These are phyloP conservation scores for Drosophila multiciliata DNA, from an alignment of 2,888 invertebrate genomes.

Conservation along the genomic window DNA sequence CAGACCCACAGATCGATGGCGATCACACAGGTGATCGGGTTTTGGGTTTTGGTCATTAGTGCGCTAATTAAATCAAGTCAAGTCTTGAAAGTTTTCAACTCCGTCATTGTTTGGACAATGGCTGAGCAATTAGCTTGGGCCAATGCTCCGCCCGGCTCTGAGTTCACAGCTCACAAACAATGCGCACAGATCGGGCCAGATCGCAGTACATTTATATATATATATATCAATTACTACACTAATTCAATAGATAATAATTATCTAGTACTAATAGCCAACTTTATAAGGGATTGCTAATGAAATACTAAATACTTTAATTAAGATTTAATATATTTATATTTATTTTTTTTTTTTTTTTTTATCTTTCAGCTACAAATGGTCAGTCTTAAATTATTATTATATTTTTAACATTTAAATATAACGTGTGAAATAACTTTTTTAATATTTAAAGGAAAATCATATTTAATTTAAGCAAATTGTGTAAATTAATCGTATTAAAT, in stretches of 20 bases:
- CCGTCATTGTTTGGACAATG: slow-evolving; percentile 76
- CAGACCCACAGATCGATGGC: slow-evolving; percentile 37
- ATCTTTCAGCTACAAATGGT: too few species aligned
- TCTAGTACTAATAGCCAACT: not conserved
- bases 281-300: not conserved
- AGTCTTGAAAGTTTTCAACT: slow-evolving; percentile 55
- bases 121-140: slow-evolving; percentile 70
- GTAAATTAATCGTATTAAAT: not conserved
- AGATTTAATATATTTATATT: not conserved
- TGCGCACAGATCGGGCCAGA: not conserved
- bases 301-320: not conserved
- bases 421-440: not conserved
- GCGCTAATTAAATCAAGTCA: slow-evolving; percentile 74
- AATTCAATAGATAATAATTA: not conserved
- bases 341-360: too few species aligned
- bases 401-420: too few species aligned
- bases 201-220: not conserved
- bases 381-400: too few species aligned
- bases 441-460: too few species aligned
- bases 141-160: slow-evolving; percentile 31
- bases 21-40: slow-evolving; percentile 35
- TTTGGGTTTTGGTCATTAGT: slow-evolving; percentile 57
- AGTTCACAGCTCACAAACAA: not conserved
- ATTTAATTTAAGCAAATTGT: not conserved
- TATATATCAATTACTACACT: not conserved